Conservation (phyloP, 64 coral and sea anemone species). For the Catalaphyllia jardinei region DNA sequence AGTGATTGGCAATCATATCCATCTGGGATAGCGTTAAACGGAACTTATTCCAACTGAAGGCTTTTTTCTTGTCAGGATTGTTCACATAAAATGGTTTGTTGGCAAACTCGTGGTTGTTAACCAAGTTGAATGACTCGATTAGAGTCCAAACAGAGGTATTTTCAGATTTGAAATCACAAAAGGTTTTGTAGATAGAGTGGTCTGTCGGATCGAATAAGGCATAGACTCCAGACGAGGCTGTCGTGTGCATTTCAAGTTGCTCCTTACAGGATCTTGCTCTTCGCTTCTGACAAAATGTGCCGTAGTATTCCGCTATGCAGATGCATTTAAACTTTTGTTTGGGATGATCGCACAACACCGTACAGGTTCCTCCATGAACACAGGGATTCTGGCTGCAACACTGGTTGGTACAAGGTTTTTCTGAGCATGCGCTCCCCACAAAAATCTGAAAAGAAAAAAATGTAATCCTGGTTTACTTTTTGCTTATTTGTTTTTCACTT, state of each 20-base stretch:
- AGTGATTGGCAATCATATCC: not conserved
- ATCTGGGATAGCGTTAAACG: conserved; percentile 44
- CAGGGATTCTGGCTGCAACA: conserved; percentile 57
- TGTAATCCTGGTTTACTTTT: too few species aligned
- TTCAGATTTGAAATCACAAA: conserved; percentile 61
- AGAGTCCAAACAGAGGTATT: conserved; percentile 60
- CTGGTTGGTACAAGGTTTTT: conserved; percentile 36
- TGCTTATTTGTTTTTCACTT: too few species aligned
- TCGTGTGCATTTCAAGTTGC: not conserved
- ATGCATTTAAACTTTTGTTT: conserved; percentile 66
- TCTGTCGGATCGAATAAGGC: not conserved
- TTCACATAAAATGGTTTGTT: conserved; percentile 25
- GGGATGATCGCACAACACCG: conserved; percentile 23
- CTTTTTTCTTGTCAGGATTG: conserved; percentile 27
- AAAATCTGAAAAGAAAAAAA: not conserved
- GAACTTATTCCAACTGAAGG: conserved; percentile 55
- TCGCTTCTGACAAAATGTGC: conserved; percentile 44
- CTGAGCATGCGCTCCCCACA: not conserved
- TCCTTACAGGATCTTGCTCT: conserved; percentile 38
- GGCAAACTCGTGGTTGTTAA: conserved; percentile 12
- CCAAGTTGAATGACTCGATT: conserved; percentile 55
- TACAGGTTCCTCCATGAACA: conserved; percentile 48
- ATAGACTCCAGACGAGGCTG: not conserved
- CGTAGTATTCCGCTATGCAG: conserved; percentile 14
- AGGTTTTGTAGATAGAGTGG: not conserved